A percentile compares a stretch with the other conserved stretches of the same genome.
phyloP scores from a whole-genome alignment of 2,797 vertebrate genomes.

The Oryzias sinensis region DNA sequence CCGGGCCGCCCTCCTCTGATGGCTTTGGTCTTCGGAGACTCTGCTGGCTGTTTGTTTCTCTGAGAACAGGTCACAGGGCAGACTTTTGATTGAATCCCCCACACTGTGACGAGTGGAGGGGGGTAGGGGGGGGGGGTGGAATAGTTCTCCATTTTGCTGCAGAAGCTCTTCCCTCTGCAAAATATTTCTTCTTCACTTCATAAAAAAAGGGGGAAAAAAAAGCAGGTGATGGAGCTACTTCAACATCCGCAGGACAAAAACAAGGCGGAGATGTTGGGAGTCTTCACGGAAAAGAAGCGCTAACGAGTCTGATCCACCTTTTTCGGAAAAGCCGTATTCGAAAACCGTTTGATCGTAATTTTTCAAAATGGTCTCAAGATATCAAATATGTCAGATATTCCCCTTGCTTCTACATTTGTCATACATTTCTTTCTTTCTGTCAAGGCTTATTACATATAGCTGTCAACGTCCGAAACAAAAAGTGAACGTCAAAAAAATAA shows the following conservation, averaged over 20 bases:
- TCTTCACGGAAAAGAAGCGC: neutral
- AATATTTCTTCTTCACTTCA: slow-evolving; percentile 56
- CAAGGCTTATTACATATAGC: too few relatives aligned
- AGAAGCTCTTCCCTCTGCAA: slow-evolving; percentile 61
- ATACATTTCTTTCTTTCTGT: too few relatives aligned
- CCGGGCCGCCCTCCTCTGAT: slow-evolving; percentile 58
- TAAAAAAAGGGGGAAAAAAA: slow-evolving; percentile 10
- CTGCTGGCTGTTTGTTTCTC: slow-evolving; percentile 64
- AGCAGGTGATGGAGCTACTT: slow-evolving; percentile 45
- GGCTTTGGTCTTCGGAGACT: slow-evolving; percentile 62
- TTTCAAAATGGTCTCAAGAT: too few relatives aligned
- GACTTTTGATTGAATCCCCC: slow-evolving; percentile 71
- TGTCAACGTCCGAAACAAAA: too few relatives aligned
- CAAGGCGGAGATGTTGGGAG: too few relatives aligned
- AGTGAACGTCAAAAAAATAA: too few relatives aligned
- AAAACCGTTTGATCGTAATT: too few relatives aligned
- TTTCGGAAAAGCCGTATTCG: slow-evolving; percentile 2
- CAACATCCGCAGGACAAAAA: slow-evolving; percentile 4
- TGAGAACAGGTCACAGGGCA: slow-evolving; percentile 63
- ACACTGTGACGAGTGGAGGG: slow-evolving; percentile 52
- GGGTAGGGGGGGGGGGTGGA: slow-evolving; percentile 40
- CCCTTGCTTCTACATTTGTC: too few relatives aligned
- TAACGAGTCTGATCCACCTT: slow-evolving; percentile 13
- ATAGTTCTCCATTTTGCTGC: slow-evolving; percentile 59
- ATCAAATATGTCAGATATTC: too few relatives aligned